These are phyloP conservation scores for Spea bombifrons DNA, from an alignment of 2,113 vertebrate genomes.

Conservation along the genomic window DNA sequence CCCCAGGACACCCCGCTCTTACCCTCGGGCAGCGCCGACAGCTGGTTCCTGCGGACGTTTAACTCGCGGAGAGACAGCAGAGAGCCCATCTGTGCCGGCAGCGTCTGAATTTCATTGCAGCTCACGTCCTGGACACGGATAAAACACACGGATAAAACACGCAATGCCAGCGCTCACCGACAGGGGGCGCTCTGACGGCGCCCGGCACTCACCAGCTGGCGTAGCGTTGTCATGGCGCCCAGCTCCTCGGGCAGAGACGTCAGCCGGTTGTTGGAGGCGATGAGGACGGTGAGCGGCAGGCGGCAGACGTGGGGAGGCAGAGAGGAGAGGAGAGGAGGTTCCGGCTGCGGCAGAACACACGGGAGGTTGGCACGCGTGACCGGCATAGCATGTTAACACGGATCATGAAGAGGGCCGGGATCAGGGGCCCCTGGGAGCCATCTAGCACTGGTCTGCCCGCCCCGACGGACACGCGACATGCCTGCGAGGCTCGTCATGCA, in stretches of 20 bases:
- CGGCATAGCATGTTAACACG: no score
- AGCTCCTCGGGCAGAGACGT: conserved; percentile 72
- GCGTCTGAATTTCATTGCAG: conserved; percentile 81
- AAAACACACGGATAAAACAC: neutral
- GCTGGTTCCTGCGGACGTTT: conserved; percentile 81
- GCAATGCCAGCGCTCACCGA: neutral
- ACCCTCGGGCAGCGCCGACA: conserved; percentile 80
- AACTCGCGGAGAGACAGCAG: conserved; percentile 81
- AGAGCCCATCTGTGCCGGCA: conserved; percentile 76
- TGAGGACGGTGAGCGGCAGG: conserved; percentile 84
- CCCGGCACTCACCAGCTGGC: conserved; percentile 76
- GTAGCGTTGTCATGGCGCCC: conserved; percentile 71
- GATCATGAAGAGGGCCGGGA: no score
- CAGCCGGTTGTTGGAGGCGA: conserved; percentile 90
- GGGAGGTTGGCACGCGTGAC: no score
- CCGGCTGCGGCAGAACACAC: conserved; percentile 66
- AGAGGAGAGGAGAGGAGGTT: conserved; percentile 85
- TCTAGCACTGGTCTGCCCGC: no score
- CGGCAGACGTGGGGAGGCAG: conserved; percentile 80
- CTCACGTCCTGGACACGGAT: conserved; percentile 74
- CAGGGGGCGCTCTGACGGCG: neutral
- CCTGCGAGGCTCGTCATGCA: no score
- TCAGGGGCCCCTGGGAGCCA: no score
- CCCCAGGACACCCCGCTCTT: neutral
- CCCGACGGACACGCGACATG: no score